Conservation (phyloP, 2,797 vertebrate species). For the Eremophila alpestris region DNA sequence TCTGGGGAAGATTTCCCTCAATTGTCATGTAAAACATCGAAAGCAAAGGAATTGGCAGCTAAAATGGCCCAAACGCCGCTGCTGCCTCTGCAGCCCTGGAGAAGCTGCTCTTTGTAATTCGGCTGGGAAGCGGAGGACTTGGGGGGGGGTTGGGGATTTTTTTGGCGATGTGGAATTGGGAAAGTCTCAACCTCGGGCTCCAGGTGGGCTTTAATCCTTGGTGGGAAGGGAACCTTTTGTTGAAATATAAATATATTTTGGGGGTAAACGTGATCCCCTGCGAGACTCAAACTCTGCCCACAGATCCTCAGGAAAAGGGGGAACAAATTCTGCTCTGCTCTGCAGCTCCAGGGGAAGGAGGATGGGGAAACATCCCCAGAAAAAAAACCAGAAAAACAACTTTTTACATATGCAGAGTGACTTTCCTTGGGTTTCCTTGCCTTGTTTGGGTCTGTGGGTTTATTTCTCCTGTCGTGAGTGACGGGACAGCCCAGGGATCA, state of each 20-base stretch:
- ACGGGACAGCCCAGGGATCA: accelerated
- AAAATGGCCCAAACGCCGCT: neutral
- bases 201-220: neutral
- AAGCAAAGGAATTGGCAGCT: neutral
- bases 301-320: neutral
- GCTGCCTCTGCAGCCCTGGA: neutral
- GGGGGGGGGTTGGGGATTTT: neutral
- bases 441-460: neutral
- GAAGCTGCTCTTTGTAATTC: neutral
- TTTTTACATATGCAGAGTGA: neutral
- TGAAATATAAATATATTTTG: neutral
- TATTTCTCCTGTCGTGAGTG: accelerated
- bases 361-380: neutral
- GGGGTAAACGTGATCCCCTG: accelerated
- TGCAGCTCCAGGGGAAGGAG: neutral
- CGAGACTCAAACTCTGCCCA: accelerated
- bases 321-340: neutral
- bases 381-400: neutral
- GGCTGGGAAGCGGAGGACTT: neutral
- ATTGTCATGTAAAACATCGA: neutral
- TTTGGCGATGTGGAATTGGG: neutral
- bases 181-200: neutral
- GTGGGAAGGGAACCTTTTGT: neutral
- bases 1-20: neutral
- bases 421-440: neutral